phyloP scores from a whole-genome alignment of 1,140 invertebrate genomes.

The Nautilus pompilius region DNA sequence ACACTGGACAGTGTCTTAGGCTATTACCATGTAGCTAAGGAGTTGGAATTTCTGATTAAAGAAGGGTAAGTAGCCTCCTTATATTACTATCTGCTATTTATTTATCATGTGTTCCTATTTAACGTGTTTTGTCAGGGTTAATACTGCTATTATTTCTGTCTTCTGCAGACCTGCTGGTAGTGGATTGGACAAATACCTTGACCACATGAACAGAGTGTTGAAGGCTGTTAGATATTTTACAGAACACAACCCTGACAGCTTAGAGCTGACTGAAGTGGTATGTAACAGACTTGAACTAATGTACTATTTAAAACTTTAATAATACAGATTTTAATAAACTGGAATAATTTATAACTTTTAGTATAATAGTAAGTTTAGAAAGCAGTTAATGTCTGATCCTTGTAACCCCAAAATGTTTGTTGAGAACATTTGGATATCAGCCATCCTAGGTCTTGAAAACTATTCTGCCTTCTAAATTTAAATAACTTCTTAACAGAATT shows the following conservation, averaged over 20 bases:
- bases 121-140: neutral
- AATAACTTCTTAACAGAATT: too few relatives aligned
- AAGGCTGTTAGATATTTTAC: conserved; percentile 89
- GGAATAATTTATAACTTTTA: too few relatives aligned
- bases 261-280: conserved; percentile 89
- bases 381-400: too few relatives aligned
- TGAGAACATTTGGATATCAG: too few relatives aligned
- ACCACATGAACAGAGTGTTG: conserved; percentile 79
- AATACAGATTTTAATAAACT: too few relatives aligned
- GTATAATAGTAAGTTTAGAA: too few relatives aligned
- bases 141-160: neutral
- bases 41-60: conserved; percentile 76
- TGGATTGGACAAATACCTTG: conserved; percentile 71
- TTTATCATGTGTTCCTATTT: conserved; percentile 8
- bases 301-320: neutral
- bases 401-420: too few relatives aligned
- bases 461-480: too few relatives aligned
- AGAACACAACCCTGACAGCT: conserved; percentile 87
- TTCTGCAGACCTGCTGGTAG: conserved; percentile 59
- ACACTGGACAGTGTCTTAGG: conserved; percentile 84
- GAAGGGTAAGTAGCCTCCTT: conserved; percentile 59
- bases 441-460: too few relatives aligned
- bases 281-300: conserved; percentile 23
- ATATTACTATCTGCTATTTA: conserved; percentile 6
- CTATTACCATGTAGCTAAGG: conserved; percentile 83